phyloP scores from a whole-genome alignment of 2,797 vertebrate species.

The Eulemur coronatus region DNA sequence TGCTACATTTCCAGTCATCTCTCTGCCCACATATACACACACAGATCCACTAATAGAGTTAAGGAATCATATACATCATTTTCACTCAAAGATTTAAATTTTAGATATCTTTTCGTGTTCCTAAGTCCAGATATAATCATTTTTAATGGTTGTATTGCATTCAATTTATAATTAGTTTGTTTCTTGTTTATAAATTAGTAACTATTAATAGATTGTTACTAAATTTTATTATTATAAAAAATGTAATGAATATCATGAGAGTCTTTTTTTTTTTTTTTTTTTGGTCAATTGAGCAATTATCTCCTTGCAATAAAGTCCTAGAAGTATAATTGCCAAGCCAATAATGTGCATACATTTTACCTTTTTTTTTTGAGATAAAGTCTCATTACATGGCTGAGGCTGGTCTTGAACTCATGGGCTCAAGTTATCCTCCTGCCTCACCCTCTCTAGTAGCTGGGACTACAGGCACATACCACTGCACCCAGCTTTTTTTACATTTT shows the following conservation, averaged over 20 bases:
- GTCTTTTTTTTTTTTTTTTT: neutral
- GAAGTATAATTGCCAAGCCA: neutral
- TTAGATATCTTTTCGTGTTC: constrained; percentile 4
- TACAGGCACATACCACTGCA: neutral
- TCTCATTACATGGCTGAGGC: neutral
- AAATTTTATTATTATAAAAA: neutral
- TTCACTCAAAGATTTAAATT: neutral
- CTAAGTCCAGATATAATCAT: neutral
- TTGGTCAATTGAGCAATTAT: neutral
- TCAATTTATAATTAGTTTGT: neutral
- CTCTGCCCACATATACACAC: neutral
- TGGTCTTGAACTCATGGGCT: neutral
- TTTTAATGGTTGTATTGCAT: constrained; percentile 6
- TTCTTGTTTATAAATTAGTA: neutral
- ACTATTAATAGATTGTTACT: neutral
- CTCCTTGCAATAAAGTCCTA: neutral
- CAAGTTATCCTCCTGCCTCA: neutral
- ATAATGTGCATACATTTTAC: neutral
- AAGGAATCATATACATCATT: neutral
- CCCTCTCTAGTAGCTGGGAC: neutral
- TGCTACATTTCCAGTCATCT: neutral
- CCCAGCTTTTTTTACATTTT: neutral
- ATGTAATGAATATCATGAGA: neutral
- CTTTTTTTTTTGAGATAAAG: neutral
- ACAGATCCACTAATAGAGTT: neutral